Conservation (phyloP, 2,888 invertebrate genomes). For the Meloe dianella region DNA sequence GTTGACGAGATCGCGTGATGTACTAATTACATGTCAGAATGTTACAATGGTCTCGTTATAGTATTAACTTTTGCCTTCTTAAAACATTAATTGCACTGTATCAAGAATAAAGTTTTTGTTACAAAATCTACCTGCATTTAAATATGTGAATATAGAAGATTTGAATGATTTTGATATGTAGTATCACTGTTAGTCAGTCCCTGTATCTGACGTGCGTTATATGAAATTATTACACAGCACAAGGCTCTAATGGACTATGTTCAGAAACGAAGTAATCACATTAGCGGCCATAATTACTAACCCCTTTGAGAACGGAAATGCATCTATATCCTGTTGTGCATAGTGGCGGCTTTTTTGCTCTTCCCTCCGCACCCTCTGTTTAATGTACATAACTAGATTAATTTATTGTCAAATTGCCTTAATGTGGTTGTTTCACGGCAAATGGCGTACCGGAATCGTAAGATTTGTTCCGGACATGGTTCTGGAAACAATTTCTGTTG, state of each 20-base stretch:
- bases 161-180: background rate
- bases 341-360: slow-evolving; percentile 49
- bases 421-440: slow-evolving; percentile 57
- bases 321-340: slow-evolving; percentile 71
- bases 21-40: slow-evolving; percentile 38
- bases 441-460: slow-evolving; percentile 51
- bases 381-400: slow-evolving; percentile 60
- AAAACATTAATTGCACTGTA: background rate
- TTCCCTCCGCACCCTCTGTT: slow-evolving; percentile 55
- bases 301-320: slow-evolving; percentile 71
- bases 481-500: slow-evolving; percentile 27
- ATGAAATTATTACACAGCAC: slow-evolving; percentile 58
- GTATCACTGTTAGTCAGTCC: slow-evolving; percentile 16
- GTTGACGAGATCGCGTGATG: slow-evolving; percentile 37
- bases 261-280: slow-evolving; percentile 67
- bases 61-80: background rate
- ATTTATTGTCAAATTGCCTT: slow-evolving; percentile 61
- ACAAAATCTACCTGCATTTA: background rate
- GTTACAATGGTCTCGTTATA: slow-evolving; percentile 28
- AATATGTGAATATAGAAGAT: background rate
- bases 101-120: background rate
- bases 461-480: slow-evolving; percentile 48
- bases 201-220: slow-evolving; percentile 51
- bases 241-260: slow-evolving; percentile 60
- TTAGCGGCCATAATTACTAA: slow-evolving; percentile 71